Evolutionary conservation across 2,797 vertebrate species (phyloP).

Genomic region (Pampus argenteus): DNA sequence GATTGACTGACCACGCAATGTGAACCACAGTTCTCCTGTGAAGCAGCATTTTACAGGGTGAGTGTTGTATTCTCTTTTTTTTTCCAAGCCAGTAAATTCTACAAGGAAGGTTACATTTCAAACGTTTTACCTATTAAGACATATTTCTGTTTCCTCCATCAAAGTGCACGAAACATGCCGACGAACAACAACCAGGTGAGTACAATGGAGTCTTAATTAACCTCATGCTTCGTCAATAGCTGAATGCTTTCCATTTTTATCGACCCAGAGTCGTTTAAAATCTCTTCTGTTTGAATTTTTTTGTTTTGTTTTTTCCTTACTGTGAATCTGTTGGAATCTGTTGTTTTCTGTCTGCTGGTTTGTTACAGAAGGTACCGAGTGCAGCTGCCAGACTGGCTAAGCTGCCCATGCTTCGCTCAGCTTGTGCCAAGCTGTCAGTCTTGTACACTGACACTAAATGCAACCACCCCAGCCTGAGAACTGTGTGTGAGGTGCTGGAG

Average conservation of each 20-base stretch:
- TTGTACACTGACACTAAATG: slow-evolving; percentile 84
- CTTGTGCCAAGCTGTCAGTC: slow-evolving; percentile 80
- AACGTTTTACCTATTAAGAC: not conserved
- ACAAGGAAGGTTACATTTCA: not conserved
- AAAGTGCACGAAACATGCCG: slow-evolving; percentile 52
- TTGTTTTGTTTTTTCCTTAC: too few relatives aligned
- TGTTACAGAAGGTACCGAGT: slow-evolving; percentile 69
- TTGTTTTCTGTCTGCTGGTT: not conserved
- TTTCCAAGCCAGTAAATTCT: not conserved
- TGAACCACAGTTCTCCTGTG: not conserved
- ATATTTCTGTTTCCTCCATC: not conserved
- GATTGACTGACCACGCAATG: not conserved
- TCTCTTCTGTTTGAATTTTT: not conserved
- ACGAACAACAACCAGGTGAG: slow-evolving; percentile 72
- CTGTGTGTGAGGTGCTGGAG: slow-evolving; percentile 88
- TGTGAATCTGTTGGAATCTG: not conserved
- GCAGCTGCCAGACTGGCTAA: slow-evolving; percentile 81
- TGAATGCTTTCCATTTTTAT: not conserved
- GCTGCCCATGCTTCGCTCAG: slow-evolving; percentile 87
- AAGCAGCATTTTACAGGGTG: not conserved
- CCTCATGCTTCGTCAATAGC: too few relatives aligned
- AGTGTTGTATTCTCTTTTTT: not conserved
- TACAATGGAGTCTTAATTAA: not conserved
- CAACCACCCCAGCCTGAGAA: slow-evolving; percentile 83
- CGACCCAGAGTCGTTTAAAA: not conserved